These are phyloP conservation scores for Choristoneura fumiferana DNA, from an alignment of 1,140 invertebrate species.

Conservation along the genomic window DNA sequence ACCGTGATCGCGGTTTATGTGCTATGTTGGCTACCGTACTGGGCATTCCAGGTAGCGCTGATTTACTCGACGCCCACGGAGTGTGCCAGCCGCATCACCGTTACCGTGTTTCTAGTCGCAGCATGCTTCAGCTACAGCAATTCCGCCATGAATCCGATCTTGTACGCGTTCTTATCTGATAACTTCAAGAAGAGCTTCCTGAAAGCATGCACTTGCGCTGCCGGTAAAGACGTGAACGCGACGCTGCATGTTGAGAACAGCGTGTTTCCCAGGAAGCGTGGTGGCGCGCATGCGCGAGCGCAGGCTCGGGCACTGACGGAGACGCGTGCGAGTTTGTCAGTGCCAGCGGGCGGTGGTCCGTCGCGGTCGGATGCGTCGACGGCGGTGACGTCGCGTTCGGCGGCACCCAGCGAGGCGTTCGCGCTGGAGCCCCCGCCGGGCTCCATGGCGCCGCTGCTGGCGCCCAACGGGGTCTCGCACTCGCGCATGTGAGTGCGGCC, in stretches of 20 bases:
- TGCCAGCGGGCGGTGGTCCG: slow-evolving; percentile 39
- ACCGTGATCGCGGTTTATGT: slow-evolving; percentile 98
- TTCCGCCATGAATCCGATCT: slow-evolving; percentile 97
- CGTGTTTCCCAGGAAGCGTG: slow-evolving; percentile 85
- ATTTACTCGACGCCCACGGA: slow-evolving; percentile 84
- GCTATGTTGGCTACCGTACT: slow-evolving; percentile 97
- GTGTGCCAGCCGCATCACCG: slow-evolving; percentile 84
- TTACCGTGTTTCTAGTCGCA: slow-evolving; percentile 89
- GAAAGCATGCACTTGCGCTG: slow-evolving; percentile 92
- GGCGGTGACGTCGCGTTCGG: slow-evolving; percentile 64
- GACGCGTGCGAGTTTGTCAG: slow-evolving; percentile 35
- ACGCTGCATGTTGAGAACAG: slow-evolving; percentile 94
- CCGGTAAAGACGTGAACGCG: slow-evolving; percentile 91
- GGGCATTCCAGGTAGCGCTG: slow-evolving; percentile 89
- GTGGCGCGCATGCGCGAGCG: slow-evolving; percentile 49
- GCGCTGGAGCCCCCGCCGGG: slow-evolving; percentile 54
- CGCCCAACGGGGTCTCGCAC: slow-evolving; percentile 64
- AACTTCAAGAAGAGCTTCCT: slow-evolving; percentile 97
- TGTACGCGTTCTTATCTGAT: slow-evolving; percentile 96
- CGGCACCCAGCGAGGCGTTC: slow-evolving; percentile 50
- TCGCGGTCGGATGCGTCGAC: slow-evolving; percentile 71
- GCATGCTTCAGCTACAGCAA: slow-evolving; percentile 97
- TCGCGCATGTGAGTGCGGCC: slow-evolving; percentile 69
- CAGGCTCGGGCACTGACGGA: slow-evolving; percentile 39
- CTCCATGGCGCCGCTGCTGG: slow-evolving; percentile 55